Evolutionary conservation across 2,797 vertebrate genomes (phyloP).

Genomic region (Chloroceryle amazona): DNA sequence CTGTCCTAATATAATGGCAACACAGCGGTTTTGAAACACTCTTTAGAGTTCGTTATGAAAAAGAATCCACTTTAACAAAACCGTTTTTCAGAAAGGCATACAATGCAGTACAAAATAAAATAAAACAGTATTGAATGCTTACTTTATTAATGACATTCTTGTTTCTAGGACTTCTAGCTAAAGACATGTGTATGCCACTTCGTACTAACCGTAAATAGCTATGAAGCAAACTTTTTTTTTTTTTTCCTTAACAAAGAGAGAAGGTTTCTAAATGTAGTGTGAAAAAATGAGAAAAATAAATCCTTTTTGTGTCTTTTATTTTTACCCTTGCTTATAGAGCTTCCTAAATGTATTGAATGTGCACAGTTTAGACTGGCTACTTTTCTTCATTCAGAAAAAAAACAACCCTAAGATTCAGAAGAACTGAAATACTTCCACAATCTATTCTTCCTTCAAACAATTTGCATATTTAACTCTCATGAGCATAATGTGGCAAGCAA

Average conservation of each 20-base stretch:
- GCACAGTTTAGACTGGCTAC: not conserved
- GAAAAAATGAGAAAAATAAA: not conserved
- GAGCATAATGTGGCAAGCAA: not conserved
- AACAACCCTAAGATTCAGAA: not conserved
- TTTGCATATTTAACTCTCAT: not conserved
- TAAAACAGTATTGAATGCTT: not conserved
- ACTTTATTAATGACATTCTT: not conserved
- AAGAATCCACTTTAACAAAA: not conserved
- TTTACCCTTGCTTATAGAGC: not conserved
- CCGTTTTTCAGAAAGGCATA: not conserved
- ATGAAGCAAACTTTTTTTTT: not conserved
- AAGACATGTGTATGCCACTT: not conserved
- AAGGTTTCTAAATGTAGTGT: not conserved
- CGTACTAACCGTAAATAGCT: not conserved
- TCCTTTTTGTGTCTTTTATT: not conserved
- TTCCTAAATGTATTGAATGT: not conserved
- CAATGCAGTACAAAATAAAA: not conserved
- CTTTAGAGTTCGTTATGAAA: not conserved
- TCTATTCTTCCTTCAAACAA: not conserved
- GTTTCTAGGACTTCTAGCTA: not conserved
- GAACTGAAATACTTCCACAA: not conserved
- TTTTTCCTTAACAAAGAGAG: not conserved
- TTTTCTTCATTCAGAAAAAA: not conserved
- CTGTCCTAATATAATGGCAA: not conserved
- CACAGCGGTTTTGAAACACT: accelerated